phyloP scores from a whole-genome alignment of 2,113 vertebrate species.

The Muntiacus muntjak region DNA sequence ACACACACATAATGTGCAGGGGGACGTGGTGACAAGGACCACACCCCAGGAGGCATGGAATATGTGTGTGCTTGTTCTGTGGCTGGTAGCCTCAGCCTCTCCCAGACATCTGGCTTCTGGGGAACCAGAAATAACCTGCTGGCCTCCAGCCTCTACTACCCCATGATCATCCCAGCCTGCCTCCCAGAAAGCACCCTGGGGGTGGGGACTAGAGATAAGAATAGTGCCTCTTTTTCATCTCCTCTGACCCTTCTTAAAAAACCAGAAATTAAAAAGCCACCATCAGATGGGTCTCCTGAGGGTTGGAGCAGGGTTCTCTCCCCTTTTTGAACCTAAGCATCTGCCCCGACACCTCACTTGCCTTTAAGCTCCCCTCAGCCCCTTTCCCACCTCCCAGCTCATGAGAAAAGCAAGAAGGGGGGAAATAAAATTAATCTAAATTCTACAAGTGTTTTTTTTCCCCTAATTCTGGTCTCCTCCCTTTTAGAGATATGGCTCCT shows the following conservation, averaged over 20 bases:
- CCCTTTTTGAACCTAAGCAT: not conserved
- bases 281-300: not conserved
- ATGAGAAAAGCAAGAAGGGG: not conserved
- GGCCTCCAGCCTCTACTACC: not conserved
- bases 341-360: not conserved
- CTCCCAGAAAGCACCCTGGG: not conserved
- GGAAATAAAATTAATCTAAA: not conserved
- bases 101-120: not conserved
- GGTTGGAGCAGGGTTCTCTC: not conserved
- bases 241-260: not conserved
- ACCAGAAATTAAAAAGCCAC: not conserved
- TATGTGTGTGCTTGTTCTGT: not conserved
- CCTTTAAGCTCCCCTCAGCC: not conserved
- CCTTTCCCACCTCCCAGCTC: not conserved
- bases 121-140: not conserved
- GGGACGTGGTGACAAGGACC: not conserved
- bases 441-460: not conserved
- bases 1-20: not conserved
- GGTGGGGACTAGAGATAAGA: not conserved
- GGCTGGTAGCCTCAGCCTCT: not conserved
- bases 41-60: not conserved
- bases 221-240: not conserved
- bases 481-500: not conserved
- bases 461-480: not conserved
- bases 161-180: not conserved